Conservation (phyloP, 1,140 invertebrate genomes). For the Maniola jurtina region DNA sequence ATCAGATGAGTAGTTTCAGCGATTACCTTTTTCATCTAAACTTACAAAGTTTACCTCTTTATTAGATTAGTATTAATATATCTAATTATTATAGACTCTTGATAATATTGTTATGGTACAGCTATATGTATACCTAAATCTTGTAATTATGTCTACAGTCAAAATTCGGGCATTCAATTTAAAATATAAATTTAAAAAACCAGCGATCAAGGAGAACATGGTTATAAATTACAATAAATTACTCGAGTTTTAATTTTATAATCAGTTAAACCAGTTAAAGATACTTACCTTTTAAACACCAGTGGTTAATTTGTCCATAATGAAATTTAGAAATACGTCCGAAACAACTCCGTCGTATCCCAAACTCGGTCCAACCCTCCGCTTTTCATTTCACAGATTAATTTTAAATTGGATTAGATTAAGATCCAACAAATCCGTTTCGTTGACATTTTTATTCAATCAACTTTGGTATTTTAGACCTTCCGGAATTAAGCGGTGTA, state of each 20-base stretch:
- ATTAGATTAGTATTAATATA: too few species aligned
- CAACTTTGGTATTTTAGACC: conserved; percentile 12
- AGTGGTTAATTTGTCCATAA: conserved; percentile 30
- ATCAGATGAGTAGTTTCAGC: too few species aligned
- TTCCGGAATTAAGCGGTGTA: background rate
- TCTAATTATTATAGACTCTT: too few species aligned
- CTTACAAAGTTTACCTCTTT: too few species aligned
- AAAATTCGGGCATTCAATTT: too few species aligned
- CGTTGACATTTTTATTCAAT: conserved; percentile 17
- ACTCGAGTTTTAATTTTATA: background rate
- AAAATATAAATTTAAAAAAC: too few species aligned
- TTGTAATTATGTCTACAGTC: too few species aligned
- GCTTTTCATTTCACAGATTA: conserved; percentile 60
- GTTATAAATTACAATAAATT: background rate
- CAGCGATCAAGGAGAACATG: too few species aligned
- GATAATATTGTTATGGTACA: too few species aligned
- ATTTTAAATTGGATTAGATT: conserved; percentile 65
- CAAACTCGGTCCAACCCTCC: conserved; percentile 34
- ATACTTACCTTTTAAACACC: conserved; percentile 9
- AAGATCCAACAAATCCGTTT: conserved; percentile 43
- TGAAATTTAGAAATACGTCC: conserved; percentile 49
- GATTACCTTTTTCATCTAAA: too few species aligned
- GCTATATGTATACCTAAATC: too few species aligned
- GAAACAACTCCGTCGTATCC: conserved; percentile 50
- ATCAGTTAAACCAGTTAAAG: background rate